Conservation (phyloP, 2,888 invertebrate species). For the Drosophila leonis region DNA sequence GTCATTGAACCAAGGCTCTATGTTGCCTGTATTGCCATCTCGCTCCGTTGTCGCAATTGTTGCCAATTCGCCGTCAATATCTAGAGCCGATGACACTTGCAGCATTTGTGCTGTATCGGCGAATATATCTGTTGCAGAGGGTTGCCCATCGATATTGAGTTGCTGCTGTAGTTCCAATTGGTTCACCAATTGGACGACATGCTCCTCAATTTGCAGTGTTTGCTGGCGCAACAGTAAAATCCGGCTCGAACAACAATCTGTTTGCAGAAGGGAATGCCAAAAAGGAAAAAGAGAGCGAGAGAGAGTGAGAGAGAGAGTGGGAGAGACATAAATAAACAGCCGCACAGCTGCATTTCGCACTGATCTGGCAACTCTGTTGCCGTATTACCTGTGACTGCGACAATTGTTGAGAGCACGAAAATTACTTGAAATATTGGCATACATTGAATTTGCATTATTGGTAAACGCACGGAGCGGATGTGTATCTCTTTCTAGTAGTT, state of each 20-base stretch:
- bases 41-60: slow-evolving; percentile 49
- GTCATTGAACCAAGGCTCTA: slow-evolving; percentile 35
- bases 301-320: slow-evolving; percentile 11
- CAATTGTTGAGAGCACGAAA: slow-evolving; percentile 85
- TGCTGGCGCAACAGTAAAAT: slow-evolving; percentile 83
- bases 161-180: slow-evolving; percentile 65
- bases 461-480: slow-evolving; percentile 54
- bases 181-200: slow-evolving; percentile 65
- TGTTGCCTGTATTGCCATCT: slow-evolving; percentile 35
- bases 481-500: slow-evolving; percentile 4
- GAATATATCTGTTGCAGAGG: slow-evolving; percentile 26
- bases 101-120: slow-evolving; percentile 31
- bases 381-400: slow-evolving; percentile 82
- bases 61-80: slow-evolving; percentile 36
- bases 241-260: slow-evolving; percentile 85
- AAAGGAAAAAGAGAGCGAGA: background rate
- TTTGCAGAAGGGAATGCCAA: background rate
- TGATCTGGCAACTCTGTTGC: slow-evolving; percentile 51
- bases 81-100: slow-evolving; percentile 22
- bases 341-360: slow-evolving; percentile 12
- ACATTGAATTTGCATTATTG: slow-evolving; percentile 78
- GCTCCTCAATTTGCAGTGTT: slow-evolving; percentile 78
- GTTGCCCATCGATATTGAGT: slow-evolving; percentile 26
- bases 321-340: slow-evolving; percentile 32
- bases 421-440: slow-evolving; percentile 78